Conservation (phyloP, 1,140 invertebrate genomes). For the Apolygus lucorum region DNA sequence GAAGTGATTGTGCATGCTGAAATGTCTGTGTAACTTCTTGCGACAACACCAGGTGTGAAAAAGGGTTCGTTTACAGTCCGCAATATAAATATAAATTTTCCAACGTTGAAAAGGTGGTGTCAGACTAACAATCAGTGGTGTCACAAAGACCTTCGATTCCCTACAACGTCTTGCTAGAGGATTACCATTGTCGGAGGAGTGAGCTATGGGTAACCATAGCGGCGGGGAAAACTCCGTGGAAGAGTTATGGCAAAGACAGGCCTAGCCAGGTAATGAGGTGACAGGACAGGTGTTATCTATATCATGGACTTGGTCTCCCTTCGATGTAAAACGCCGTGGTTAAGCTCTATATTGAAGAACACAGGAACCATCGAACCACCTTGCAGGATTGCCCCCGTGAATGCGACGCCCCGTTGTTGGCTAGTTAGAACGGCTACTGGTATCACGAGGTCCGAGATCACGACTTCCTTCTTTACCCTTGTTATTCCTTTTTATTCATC, state of each 20-base stretch:
- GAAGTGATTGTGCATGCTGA: too few species aligned
- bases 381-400: not conserved
- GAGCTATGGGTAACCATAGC: too few species aligned
- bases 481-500: conserved; percentile 1
- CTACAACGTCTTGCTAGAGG: too few species aligned
- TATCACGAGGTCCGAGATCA: not conserved
- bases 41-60: too few species aligned
- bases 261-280: not conserved
- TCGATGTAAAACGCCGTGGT: not conserved
- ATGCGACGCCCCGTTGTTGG: not conserved
- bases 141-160: too few species aligned
- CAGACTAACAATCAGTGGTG: too few species aligned
- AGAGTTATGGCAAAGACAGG: not conserved
- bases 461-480: not conserved
- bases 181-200: too few species aligned
- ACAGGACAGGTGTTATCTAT: not conserved
- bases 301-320: not conserved
- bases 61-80: too few species aligned
- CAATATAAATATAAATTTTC: too few species aligned
- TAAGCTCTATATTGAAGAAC: not conserved
- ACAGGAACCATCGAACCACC: not conserved
- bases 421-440: not conserved
- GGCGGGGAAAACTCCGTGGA: not conserved
- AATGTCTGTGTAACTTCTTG: too few species aligned
- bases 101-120: too few species aligned